Evolutionary conservation across 1,140 invertebrate genomes (phyloP).

Genomic region (Anastrepha obliqua): DNA sequence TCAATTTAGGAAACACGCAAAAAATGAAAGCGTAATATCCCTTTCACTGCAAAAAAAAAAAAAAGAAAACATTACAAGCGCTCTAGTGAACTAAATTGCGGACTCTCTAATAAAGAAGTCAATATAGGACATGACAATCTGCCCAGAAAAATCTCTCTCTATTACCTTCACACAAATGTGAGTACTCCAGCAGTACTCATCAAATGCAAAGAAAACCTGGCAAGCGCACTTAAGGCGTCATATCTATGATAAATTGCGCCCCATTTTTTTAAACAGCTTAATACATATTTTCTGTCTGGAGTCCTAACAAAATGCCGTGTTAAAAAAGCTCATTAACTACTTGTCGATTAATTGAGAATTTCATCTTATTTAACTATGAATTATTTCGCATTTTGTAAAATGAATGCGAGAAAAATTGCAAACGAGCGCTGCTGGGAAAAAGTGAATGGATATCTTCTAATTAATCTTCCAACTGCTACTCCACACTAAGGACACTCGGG

Average conservation of each 20-base stretch:
- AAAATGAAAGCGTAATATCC: not conserved
- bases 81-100: not conserved
- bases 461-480: conserved; percentile 39
- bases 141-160: not conserved
- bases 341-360: conserved; percentile 44
- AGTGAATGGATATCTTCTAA: conserved; percentile 38
- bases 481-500: conserved; percentile 14
- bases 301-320: not conserved
- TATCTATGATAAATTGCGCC: too few relatives aligned
- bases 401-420: not conserved
- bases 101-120: not conserved
- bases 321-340: conserved; percentile 27
- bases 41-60: not conserved
- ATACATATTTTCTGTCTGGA: not conserved
- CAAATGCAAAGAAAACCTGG: not conserved
- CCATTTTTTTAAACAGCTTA: too few relatives aligned
- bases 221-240: not conserved
- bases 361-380: conserved; percentile 50
- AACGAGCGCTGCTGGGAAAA: not conserved
- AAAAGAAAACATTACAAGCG: not conserved
- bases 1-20: too few relatives aligned
- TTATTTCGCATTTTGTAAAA: conserved; percentile 40
- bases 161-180: not conserved
- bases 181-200: not conserved
- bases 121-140: not conserved